phyloP scores from a whole-genome alignment of 2,113 vertebrate genomes.

The Vicugna pacos region DNA sequence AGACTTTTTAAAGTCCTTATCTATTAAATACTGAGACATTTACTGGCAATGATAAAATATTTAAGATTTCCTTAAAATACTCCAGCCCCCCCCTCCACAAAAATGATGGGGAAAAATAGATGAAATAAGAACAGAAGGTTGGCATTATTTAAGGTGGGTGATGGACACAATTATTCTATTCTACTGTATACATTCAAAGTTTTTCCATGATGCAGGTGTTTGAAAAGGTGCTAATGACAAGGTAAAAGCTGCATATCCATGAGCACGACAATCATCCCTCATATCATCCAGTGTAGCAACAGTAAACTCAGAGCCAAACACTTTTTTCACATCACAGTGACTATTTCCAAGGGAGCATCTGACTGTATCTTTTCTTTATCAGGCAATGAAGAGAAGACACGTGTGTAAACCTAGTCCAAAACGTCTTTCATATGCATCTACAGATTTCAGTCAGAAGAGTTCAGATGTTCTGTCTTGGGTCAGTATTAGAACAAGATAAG shows the following conservation, averaged over 20 bases:
- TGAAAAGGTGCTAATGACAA: not conserved
- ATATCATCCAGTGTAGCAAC: not conserved
- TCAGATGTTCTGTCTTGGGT: not conserved
- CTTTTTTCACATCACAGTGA: not conserved
- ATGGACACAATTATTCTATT: not conserved
- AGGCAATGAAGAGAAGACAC: not conserved
- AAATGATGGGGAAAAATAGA: not conserved
- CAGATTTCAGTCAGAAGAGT: not conserved
- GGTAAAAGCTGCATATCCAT: not conserved
- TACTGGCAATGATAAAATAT: not conserved
- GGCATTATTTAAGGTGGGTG: not conserved
- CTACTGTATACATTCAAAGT: not conserved
- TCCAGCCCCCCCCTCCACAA: not conserved
- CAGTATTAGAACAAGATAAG: not conserved
- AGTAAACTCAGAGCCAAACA: not conserved
- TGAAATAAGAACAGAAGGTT: not conserved
- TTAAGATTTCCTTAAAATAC: conserved; percentile 36
- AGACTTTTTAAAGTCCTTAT: not conserved
- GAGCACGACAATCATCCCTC: not conserved
- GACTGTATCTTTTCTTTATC: not conserved
- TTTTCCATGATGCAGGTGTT: not conserved
- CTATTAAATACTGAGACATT: not conserved
- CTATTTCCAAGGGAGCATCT: not conserved
- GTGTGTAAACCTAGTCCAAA: not conserved
- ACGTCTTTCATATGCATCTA: not conserved